Conservation (phyloP, 1,140 invertebrate genomes). For the Scylla paramamosain region DNA sequence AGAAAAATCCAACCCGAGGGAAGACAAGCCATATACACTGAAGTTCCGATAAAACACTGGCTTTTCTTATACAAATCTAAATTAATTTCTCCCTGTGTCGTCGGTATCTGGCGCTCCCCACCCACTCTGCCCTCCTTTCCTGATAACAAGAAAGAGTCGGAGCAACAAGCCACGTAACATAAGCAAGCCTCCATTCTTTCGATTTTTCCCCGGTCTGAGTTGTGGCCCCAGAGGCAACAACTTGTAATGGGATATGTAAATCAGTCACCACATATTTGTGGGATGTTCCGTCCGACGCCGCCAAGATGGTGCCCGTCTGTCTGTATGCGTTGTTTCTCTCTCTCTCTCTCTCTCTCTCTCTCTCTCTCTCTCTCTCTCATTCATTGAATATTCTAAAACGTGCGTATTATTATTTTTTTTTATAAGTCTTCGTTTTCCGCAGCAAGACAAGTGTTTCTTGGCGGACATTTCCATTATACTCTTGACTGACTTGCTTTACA, state of each 20-base stretch:
- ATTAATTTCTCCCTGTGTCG: conserved; percentile 42
- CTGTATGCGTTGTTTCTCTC: conserved; percentile 15
- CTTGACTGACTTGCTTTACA: neutral
- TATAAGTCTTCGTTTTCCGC: neutral
- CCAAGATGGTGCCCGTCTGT: conserved; percentile 55
- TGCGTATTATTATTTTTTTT: neutral
- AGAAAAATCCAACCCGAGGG: conserved; percentile 19
- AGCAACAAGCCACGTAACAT: conserved; percentile 43
- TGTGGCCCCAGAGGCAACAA: conserved; percentile 51
- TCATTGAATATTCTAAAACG: neutral
- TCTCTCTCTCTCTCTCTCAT: neutral
- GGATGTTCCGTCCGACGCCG: conserved; percentile 38
- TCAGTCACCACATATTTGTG: conserved; percentile 70
- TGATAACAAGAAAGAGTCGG: conserved; percentile 27
- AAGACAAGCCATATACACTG: conserved; percentile 22
- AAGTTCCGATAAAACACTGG: conserved; percentile 27
- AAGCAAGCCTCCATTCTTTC: conserved; percentile 67
- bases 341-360: neutral
- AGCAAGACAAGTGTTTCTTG: neutral
- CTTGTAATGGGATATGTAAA: conserved; percentile 73
- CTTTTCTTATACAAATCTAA: neutral
- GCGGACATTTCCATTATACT: neutral
- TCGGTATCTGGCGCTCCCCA: neutral
- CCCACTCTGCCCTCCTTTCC: neutral
- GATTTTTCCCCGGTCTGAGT: conserved; percentile 44